Conservation (phyloP, 2,797 vertebrate species). For the Rhynchonycteris naso region DNA sequence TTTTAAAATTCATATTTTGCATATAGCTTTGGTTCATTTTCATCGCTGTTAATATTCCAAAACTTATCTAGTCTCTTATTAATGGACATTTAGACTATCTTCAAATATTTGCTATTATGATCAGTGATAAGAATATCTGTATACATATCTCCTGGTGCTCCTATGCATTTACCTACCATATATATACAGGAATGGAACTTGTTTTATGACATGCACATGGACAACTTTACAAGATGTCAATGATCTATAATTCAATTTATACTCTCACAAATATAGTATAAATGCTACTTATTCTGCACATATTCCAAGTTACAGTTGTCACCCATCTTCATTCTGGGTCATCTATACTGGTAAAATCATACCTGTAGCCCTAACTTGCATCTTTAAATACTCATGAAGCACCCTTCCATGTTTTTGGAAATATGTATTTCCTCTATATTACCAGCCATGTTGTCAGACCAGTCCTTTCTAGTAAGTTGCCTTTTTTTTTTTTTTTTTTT, state of each 20-base stretch:
- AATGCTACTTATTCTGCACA: neutral
- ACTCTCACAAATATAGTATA: neutral
- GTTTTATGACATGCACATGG: neutral
- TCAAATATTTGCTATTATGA: neutral
- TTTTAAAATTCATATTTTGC: neutral
- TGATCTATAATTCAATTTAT: neutral
- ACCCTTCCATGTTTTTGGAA: neutral
- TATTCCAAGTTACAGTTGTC: neutral
- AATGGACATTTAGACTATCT: neutral
- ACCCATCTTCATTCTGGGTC: neutral
- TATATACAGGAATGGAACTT: neutral
- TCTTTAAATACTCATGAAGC: neutral
- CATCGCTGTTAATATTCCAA: neutral
- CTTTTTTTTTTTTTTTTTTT: neutral
- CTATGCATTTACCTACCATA: neutral
- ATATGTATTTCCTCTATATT: neutral
- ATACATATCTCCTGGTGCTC: neutral
- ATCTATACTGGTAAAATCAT: neutral
- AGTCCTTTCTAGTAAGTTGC: neutral
- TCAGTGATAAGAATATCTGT: neutral
- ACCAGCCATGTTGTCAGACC: neutral
- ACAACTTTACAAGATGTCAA: neutral
- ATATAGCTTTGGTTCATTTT: neutral
- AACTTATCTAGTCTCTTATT: neutral
- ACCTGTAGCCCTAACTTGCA: neutral